Percentiles rank a stretch among this genome's conserved stretches.
phyloP scores from a whole-genome alignment of 2,888 invertebrate genomes.

The Archaeoteleia sp. region DNA sequence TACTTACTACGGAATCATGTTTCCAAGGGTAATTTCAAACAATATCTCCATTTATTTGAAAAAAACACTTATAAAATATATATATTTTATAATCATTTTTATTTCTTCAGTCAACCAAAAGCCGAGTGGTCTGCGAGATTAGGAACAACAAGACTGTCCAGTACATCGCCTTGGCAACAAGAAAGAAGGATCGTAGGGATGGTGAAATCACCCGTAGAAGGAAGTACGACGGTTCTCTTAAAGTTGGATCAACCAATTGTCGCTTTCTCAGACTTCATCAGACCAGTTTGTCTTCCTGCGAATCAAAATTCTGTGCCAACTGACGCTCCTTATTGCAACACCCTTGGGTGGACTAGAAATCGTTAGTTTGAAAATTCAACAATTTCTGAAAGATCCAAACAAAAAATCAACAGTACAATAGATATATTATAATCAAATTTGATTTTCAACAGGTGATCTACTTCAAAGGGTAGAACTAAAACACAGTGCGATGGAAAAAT shows the following conservation, averaged over 20 bases:
- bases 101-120: conserved; percentile 82
- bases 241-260: conserved; percentile 85
- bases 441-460: conserved; percentile 78
- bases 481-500: conserved; percentile 85
- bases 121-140: conserved; percentile 90
- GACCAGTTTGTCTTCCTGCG: conserved; percentile 87
- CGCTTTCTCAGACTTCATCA: conserved; percentile 86
- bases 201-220: conserved; percentile 92
- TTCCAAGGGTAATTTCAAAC: conserved; percentile 79
- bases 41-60: neutral
- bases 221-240: conserved; percentile 88
- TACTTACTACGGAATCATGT: conserved; percentile 90
- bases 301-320: conserved; percentile 74
- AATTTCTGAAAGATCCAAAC: too few relatives aligned
- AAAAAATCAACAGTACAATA: too few relatives aligned
- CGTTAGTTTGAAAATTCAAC: too few relatives aligned
- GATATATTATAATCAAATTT: too few relatives aligned
- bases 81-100: conserved; percentile 3
- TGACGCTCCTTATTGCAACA: conserved; percentile 82
- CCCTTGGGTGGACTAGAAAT: conserved; percentile 90
- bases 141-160: conserved; percentile 85
- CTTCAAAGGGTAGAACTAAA: conserved; percentile 87
- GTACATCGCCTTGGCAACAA: conserved; percentile 91
- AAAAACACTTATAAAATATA: conserved; percentile 1
- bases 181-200: conserved; percentile 89